Evolutionary conservation across 2,888 invertebrate species (phyloP).

Genomic region (Julus scanicus): DNA sequence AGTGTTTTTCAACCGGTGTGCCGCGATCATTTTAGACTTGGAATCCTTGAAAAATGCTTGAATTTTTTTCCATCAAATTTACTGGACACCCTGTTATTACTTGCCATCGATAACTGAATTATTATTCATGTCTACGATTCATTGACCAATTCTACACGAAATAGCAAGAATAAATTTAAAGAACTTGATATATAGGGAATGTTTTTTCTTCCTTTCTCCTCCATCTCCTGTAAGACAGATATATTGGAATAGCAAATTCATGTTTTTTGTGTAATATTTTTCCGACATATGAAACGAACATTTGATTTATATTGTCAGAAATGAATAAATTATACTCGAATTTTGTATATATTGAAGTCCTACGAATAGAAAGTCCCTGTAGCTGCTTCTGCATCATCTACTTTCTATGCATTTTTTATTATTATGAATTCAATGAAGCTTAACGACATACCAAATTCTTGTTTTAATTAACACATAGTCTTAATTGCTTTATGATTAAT

Average conservation of each 20-base stretch:
- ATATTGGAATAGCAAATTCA: not conserved
- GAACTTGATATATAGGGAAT: not conserved
- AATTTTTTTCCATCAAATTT: too few relatives aligned
- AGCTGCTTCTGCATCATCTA: not conserved
- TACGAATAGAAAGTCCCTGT: not conserved
- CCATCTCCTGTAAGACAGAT: not conserved
- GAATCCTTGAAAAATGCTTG: too few relatives aligned
- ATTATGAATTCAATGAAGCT: not conserved
- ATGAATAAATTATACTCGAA: slow-evolving; percentile 8
- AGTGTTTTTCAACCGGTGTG: too few relatives aligned
- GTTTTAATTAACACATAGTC: not conserved
- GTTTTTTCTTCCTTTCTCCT: not conserved
- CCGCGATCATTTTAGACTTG: too few relatives aligned
- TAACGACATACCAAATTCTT: not conserved
- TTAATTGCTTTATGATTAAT: not conserved
- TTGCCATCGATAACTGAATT: not conserved
- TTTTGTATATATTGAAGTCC: not conserved
- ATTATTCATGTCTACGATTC: not conserved
- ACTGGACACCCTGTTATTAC: not conserved
- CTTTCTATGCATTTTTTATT: not conserved
- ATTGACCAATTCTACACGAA: not conserved
- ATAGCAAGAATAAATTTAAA: not conserved
- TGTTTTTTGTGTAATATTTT: not conserved
- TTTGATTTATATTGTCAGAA: slow-evolving; percentile 23
- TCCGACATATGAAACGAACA: not conserved